phyloP scores from a whole-genome alignment of 2,113 vertebrate species.

The Regulus satrapa region DNA sequence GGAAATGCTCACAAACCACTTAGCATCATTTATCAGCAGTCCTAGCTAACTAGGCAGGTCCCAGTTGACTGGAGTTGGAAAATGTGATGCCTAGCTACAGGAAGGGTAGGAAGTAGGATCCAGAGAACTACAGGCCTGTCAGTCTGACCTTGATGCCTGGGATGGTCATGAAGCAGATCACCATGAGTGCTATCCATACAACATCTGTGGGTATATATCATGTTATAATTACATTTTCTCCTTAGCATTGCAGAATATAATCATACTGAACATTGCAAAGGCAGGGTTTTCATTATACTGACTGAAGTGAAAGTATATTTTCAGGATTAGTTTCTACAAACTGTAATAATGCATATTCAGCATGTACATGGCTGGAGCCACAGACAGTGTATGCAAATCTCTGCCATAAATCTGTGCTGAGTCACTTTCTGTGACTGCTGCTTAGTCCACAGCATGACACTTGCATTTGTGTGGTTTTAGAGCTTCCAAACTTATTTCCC shows the following conservation, averaged over 20 bases:
- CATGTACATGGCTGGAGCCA: neutral
- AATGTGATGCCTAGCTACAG: neutral
- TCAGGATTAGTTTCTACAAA: neutral
- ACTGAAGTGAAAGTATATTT: neutral
- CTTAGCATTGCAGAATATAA: neutral
- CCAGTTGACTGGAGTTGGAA: neutral
- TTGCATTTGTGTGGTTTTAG: neutral
- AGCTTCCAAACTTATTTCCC: neutral
- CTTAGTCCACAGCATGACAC: neutral
- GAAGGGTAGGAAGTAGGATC: neutral
- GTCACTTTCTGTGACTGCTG: neutral
- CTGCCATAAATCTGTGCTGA: neutral
- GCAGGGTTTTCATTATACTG: neutral
- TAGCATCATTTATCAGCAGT: neutral
- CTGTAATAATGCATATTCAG: neutral
- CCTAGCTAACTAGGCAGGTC: rapidly evolving
- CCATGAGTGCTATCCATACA: neutral
- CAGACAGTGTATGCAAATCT: neutral
- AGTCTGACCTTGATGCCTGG: neutral
- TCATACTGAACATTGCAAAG: neutral
- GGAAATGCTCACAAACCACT: neutral
- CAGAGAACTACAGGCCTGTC: neutral
- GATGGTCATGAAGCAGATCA: neutral
- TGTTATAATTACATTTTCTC: neutral
- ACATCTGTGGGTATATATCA: neutral